These are phyloP conservation scores for Coelopa frigida DNA, from an alignment of 1,140 invertebrate genomes.

Conservation along the genomic window DNA sequence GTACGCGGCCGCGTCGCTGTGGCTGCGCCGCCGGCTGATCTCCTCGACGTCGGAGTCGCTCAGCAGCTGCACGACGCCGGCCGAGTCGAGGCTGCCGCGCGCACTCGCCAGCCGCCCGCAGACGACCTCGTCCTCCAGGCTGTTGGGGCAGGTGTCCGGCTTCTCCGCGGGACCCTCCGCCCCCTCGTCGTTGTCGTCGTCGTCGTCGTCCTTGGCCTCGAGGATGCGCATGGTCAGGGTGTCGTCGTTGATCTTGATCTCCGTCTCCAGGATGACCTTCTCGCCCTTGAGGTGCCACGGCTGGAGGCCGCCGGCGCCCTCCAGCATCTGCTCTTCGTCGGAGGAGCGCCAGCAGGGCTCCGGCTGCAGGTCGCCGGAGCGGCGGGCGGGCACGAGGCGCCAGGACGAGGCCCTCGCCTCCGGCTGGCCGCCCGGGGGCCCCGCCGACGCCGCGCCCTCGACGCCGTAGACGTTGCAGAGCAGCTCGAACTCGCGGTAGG, in stretches of 20 bases:
- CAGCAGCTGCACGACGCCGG: slow-evolving; percentile 50
- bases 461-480: slow-evolving; percentile 59
- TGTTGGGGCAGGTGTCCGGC: slow-evolving; percentile 26
- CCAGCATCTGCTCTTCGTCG: slow-evolving; percentile 12
- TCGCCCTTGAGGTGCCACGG: slow-evolving; percentile 17
- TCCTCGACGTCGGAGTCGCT: slow-evolving; percentile 52
- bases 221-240: slow-evolving; percentile 74
- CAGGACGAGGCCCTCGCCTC: slow-evolving; percentile 16
- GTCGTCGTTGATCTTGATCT: slow-evolving; percentile 69
- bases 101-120: slow-evolving; percentile 25
- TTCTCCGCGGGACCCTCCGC: slow-evolving; percentile 26
- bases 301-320: background rate
- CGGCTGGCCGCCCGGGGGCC: background rate
- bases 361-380: slow-evolving; percentile 3
- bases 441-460: slow-evolving; percentile 16
- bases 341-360: slow-evolving; percentile 12
- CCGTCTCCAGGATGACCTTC: slow-evolving; percentile 69
- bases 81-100: slow-evolving; percentile 20
- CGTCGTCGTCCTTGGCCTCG: slow-evolving; percentile 52
- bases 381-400: slow-evolving; percentile 14
- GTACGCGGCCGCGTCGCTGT: slow-evolving; percentile 7
- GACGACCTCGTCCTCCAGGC: slow-evolving; percentile 46
- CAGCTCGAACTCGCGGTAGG: slow-evolving; percentile 58
- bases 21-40: slow-evolving; percentile 13
- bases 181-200: slow-evolving; percentile 28